Evolutionary conservation across 2,888 invertebrate genomes (phyloP), one percentile per base, ranked within the genome.

Genomic region (Anarsia innoxiella): DNA sequence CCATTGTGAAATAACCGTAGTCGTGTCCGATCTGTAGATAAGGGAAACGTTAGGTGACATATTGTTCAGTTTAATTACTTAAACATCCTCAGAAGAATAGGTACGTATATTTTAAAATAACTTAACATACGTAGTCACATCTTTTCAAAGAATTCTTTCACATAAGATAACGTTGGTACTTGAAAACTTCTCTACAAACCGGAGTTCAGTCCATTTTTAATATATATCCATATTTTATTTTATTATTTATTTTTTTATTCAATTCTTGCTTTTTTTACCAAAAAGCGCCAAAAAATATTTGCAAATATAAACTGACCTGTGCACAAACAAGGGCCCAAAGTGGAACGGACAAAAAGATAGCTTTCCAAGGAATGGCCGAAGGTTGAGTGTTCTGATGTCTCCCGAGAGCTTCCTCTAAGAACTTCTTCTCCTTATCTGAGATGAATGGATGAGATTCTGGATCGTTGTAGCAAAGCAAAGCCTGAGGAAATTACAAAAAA

Each of bases 371-470:
- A 15, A 91, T 90, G 0, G 88, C 80, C 0, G 88, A 87, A 3
- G 89, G 77, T 41, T 83, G 80, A 45, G 85, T 84, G 45, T 77
- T 80, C 23, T 80, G 79, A 41, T 82, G 83, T 14, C 74, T 76
- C 14, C 90, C 88, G 36, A 93, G 74, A 36, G 91, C 89, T 56
- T 89, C 88, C 51, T 87, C 83, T 10, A 93, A 69, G 56, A 88
- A 92, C 28, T 88, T 87, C 61, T 88, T 88, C 63, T 93, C 93
- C 40, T 88, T 84, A 37, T 91, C 90, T 32, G 89, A 88, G 46
- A 92, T 93, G 60, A 88, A 92, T 0, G 93, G 93, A 73, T 93
- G 93, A 1, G 89, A 87, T 34, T 86, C 87, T 1, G 93, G 93
- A 50, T 90, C 89, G 51, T 88, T 89, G 68, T 87, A 90, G 63